phyloP scores from a whole-genome alignment of 1,140 invertebrate genomes.

The Myzus persicae region DNA sequence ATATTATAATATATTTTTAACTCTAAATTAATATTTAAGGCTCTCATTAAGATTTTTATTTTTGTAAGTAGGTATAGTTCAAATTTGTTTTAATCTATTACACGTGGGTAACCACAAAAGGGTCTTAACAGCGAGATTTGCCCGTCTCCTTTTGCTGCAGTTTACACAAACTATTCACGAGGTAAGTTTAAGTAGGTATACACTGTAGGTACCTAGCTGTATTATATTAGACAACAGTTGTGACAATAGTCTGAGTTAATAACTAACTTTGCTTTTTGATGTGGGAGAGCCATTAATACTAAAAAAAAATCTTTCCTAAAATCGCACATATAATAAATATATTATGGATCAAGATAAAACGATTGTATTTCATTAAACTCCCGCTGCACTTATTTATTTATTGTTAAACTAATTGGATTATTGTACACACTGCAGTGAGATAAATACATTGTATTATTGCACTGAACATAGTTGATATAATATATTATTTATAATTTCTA shows the following conservation, averaged over 20 bases:
- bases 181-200: background rate
- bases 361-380: background rate
- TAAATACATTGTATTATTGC: background rate
- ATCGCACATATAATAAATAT: background rate
- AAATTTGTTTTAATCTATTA: background rate
- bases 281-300: background rate
- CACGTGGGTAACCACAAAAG: background rate
- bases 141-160: background rate
- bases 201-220: background rate
- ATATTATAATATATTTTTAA: background rate
- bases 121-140: background rate
- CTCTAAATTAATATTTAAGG: background rate
- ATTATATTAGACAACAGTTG: background rate
- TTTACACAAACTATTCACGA: background rate
- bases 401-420: background rate
- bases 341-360: background rate
- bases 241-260: background rate
- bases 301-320: background rate
- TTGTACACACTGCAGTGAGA: background rate
- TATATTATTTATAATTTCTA: background rate
- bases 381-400: background rate
- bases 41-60: background rate
- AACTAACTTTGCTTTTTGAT: constrained; percentile 1
- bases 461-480: background rate
- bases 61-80: background rate